phyloP scores from a whole-genome alignment of 2,888 invertebrate genomes.

The Hyposoter didymator region DNA sequence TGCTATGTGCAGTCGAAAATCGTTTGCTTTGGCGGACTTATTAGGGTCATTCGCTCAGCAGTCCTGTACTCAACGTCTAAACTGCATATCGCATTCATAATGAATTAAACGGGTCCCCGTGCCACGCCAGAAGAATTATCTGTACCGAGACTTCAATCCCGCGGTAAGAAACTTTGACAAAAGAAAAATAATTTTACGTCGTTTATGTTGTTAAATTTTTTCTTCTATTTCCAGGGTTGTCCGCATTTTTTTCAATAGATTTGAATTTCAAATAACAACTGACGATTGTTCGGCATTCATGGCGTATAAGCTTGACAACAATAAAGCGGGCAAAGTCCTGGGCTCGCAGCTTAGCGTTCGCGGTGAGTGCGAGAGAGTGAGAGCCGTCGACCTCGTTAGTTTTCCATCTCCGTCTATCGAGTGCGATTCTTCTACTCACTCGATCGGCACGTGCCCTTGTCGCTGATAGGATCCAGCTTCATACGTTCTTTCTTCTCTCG shows the following conservation, averaged over 20 bases:
- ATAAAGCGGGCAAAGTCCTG: not conserved
- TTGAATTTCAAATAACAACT: too few species aligned
- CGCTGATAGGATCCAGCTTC: slow-evolving; percentile 22
- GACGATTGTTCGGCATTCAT: too few species aligned
- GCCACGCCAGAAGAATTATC: not conserved
- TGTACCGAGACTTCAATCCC: not conserved
- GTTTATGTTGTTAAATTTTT: too few species aligned
- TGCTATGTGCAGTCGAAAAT: slow-evolving; percentile 52
- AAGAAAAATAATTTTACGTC: not conserved
- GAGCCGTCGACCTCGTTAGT: slow-evolving; percentile 40
- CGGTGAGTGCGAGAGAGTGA: not conserved
- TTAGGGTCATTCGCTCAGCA: slow-evolving; percentile 56
- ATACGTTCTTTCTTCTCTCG: slow-evolving; percentile 9
- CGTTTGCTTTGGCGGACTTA: slow-evolving; percentile 57
- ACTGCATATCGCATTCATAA: not conserved
- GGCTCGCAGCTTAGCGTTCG: not conserved
- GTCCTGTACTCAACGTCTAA: slow-evolving; percentile 16
- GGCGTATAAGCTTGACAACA: not conserved
- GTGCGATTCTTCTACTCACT: slow-evolving; percentile 30
- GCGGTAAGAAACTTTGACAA: not conserved
- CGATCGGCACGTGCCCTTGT: slow-evolving; percentile 60
- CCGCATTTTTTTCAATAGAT: too few species aligned
- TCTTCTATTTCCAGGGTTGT: too few species aligned
- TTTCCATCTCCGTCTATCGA: slow-evolving; percentile 30
- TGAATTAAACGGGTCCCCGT: not conserved